Conservation (phyloP, 2,888 invertebrate genomes). For the Epistrophella euchroma region DNA sequence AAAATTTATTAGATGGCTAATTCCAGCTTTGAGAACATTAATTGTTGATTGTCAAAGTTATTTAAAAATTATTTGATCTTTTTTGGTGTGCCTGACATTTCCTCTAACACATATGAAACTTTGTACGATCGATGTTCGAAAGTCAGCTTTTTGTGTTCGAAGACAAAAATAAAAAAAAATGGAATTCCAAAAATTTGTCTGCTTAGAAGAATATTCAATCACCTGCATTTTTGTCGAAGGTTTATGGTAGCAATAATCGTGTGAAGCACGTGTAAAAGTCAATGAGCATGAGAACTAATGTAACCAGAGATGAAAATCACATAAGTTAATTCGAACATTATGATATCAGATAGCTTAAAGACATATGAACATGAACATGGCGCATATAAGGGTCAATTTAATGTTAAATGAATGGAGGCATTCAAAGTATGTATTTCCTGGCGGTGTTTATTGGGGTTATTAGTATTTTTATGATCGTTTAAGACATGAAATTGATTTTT, state of each 20-base stretch:
- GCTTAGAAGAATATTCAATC: constrained; percentile 17
- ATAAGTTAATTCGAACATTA: not conserved
- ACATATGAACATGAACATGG: no score
- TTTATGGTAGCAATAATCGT: constrained; percentile 33
- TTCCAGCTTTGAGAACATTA: constrained; percentile 42
- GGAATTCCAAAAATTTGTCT: constrained; percentile 14
- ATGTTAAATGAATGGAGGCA: constrained; percentile 29
- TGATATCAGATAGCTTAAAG: constrained; percentile 2
- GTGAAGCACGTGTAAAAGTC: constrained; percentile 19
- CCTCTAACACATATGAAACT: not conserved
- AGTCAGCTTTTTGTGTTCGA: not conserved
- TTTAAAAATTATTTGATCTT: constrained; percentile 54
- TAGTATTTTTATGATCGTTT: constrained; percentile 14
- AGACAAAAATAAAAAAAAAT: not conserved
- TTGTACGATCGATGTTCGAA: constrained; percentile 13
- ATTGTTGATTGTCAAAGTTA: constrained; percentile 64
- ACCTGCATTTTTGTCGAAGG: constrained; percentile 9
- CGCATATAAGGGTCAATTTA: constrained; percentile 4
- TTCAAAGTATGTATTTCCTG: constrained; percentile 4
- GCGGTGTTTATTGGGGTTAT: not conserved
- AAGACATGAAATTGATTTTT: constrained; percentile 8
- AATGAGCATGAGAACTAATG: constrained; percentile 8
- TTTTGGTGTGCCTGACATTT: not conserved
- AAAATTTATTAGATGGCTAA: constrained; percentile 68
- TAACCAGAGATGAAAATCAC: constrained; percentile 16